These are phyloP conservation scores for Phyllotreta striolata DNA, from an alignment of 2,888 invertebrate genomes.

Conservation along the genomic window DNA sequence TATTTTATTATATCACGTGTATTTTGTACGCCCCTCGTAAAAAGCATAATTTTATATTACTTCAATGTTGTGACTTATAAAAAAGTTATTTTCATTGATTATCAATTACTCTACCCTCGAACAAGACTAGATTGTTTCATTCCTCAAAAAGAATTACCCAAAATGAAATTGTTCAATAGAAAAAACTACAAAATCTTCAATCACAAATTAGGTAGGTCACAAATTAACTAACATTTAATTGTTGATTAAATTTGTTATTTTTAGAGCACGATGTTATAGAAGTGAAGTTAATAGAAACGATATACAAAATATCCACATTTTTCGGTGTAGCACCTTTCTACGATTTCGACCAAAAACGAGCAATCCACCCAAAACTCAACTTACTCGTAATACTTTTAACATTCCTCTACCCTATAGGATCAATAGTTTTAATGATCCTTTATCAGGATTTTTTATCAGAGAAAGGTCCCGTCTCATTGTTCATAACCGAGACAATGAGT, in stretches of 20 bases:
- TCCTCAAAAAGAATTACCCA: too few relatives aligned
- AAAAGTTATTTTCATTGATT: too few relatives aligned
- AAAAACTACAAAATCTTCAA: too few relatives aligned
- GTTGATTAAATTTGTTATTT: too few relatives aligned
- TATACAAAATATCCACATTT: constrained; percentile 3
- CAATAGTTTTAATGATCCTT: neutral
- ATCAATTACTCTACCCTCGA: too few relatives aligned
- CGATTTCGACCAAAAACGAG: constrained; percentile 9
- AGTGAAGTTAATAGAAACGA: neutral
- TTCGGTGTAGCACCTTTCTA: constrained; percentile 20
- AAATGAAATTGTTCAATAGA: too few relatives aligned
- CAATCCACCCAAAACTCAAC: constrained; percentile 8
- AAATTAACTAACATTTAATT: too few relatives aligned
- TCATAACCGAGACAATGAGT: constrained; percentile 4
- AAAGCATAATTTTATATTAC: too few relatives aligned
- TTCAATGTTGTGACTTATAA: too few relatives aligned
- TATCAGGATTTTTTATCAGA: neutral
- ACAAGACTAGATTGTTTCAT: too few relatives aligned
- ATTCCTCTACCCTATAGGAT: constrained; percentile 2
- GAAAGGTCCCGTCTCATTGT: neutral
- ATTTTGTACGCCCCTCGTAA: neutral
- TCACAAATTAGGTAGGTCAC: too few relatives aligned
- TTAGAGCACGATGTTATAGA: neutral
- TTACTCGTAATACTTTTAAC: neutral
- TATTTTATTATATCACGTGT: neutral